Conservation (phyloP, 2,888 invertebrate species). For the Ormyrus nitidulus region DNA sequence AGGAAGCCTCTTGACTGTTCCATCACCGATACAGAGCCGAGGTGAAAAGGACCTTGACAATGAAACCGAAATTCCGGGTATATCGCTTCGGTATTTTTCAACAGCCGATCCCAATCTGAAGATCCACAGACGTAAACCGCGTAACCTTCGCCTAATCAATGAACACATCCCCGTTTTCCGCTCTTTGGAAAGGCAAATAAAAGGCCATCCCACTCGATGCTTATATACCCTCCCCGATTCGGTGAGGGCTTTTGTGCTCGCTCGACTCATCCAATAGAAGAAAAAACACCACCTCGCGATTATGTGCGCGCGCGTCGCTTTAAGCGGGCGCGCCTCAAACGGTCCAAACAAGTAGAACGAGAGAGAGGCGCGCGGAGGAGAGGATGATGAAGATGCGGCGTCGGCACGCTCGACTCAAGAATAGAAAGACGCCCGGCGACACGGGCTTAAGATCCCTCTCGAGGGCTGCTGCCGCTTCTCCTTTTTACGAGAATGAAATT, state of each 20-base stretch:
- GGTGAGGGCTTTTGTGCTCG: background rate
- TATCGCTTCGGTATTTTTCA: background rate
- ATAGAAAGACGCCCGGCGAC: slow-evolving; percentile 54
- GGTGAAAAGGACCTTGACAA: no score
- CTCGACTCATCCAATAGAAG: background rate
- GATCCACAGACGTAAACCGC: background rate
- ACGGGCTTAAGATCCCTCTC: slow-evolving; percentile 54
- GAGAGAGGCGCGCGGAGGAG: background rate
- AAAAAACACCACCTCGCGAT: slow-evolving; percentile 22
- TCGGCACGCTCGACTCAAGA: slow-evolving; percentile 45
- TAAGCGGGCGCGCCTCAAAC: slow-evolving; percentile 13
- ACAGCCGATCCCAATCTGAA: background rate
- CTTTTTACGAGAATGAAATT: slow-evolving; percentile 73
- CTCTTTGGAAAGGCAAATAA: background rate
- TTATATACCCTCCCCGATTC: slow-evolving; percentile 8
- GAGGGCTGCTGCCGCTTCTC: background rate
- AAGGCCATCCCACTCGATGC: background rate
- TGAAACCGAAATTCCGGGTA: no score
- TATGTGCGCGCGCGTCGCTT: slow-evolving; percentile 27
- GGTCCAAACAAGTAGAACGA: slow-evolving; percentile 38
- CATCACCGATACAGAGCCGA: no score
- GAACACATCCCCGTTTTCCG: background rate
- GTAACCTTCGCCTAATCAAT: background rate
- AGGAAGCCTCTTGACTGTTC: no score
- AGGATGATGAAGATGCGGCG: slow-evolving; percentile 9